A percentile compares a stretch with the other conserved stretches of the same genome.
Evolutionary conservation across 2,113 vertebrate species (phyloP).

Genomic region (Catagonus wagneri): DNA sequence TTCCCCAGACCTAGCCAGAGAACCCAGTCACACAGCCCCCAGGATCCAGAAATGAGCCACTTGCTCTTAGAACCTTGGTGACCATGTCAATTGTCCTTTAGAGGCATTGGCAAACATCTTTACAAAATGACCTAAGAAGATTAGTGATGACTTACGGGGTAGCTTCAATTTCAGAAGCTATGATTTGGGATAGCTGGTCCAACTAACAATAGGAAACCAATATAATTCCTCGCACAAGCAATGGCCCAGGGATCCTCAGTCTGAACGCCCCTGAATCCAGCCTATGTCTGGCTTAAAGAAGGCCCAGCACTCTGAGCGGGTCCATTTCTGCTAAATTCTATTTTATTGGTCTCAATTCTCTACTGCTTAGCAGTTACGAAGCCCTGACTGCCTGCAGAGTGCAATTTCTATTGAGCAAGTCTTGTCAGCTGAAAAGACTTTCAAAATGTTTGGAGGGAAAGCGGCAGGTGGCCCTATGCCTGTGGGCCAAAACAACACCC

Average conservation of each 20-base stretch:
- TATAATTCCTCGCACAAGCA: neutral
- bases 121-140: constrained; percentile 35
- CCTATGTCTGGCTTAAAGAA: neutral
- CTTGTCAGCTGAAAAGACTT: constrained; percentile 70
- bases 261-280: neutral
- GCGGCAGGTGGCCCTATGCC: neutral
- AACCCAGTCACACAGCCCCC: neutral
- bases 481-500: constrained; percentile 61
- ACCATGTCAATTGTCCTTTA: constrained; percentile 35
- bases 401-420: constrained; percentile 64
- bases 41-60: neutral
- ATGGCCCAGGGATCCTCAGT: neutral
- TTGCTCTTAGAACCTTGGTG: neutral
- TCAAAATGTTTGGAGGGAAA: constrained; percentile 75
- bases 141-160: neutral
- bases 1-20: neutral
- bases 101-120: neutral
- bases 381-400: constrained; percentile 37
- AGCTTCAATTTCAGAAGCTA: constrained; percentile 41
- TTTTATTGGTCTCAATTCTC: constrained; percentile 43
- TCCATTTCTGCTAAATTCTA: constrained; percentile 58
- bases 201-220: constrained; percentile 1
- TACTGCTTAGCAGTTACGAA: constrained; percentile 15
- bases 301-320: neutral
- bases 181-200: neutral